Base-by-base conservation (phyloP, 2,113 vertebrate species). In the Triplophysa dalaica region DNA sequence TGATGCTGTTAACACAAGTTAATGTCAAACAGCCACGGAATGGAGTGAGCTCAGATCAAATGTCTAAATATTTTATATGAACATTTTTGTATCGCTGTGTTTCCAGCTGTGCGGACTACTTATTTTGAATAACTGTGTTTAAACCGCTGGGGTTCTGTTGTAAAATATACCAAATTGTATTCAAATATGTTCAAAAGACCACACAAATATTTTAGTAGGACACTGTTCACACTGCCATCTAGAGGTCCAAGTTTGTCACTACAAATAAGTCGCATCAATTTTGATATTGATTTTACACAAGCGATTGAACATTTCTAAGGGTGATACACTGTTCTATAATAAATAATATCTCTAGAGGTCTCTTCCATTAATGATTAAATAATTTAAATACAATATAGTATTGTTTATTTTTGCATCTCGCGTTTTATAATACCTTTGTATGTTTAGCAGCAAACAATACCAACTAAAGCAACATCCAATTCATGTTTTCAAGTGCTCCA, bases 11-110 rank as follows among this genome's bases (percentile, higher is more conserved):
- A 60, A 22, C 19, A 72, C 19, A 73, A 58, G 54, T n/a, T 58
- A 8, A 54, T 54, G 52, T 17, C 14, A 7, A 26, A 26, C 50
- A 21, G 26, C 7, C 14, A 41, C 33, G 22, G n/a, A 29, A 6
- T 24, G 29, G 52, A 33, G 16, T 11, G 24, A 76, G 74, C 74
- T 65, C 61, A 50, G 62, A 76, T 52, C 74, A 76, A 76, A 65
- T 8, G 14, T 43, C 1, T 43, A 14, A 60, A 61, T 43, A 17
- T 74, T 16, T 74, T n/a, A 22, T 24, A 9, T 2, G 72, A 75
- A 75, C 58, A 45, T n/a, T 33, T 70, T 63, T 48, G 7, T 62
- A 26, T 60, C 41, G 62, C 14, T 63, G 22, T 45, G 22, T 62
- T 38, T 62, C 56, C 58, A 48, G 26, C 69, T 72, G 50, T 1